A percentile compares a stretch with the other conserved stretches of the same genome.
These are phyloP conservation scores for Lophotis ruficrista DNA, from an alignment of 2,113 vertebrate genomes.

Conservation along the genomic window DNA sequence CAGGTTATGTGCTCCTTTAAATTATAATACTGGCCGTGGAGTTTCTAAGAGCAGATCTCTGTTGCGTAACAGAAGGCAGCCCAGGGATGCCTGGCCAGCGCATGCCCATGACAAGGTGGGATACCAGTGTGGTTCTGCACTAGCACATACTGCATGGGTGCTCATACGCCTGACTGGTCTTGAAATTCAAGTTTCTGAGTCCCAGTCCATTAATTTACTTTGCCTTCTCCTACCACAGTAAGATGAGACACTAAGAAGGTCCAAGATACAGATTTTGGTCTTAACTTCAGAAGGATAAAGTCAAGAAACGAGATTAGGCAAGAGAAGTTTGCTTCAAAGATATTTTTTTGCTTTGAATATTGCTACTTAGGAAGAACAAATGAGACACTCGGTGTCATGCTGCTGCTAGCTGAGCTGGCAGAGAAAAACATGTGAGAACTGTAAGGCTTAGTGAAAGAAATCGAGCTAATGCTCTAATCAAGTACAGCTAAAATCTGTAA, in stretches of 20 bases:
- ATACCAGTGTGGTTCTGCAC: background rate
- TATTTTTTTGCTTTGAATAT: background rate
- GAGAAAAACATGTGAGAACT: background rate
- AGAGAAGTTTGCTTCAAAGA: background rate
- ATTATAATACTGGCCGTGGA: background rate
- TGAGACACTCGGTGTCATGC: background rate
- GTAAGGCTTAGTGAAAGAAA: background rate
- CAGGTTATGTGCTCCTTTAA: background rate
- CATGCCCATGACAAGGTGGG: background rate
- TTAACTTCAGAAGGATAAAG: background rate
- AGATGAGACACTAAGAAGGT: background rate
- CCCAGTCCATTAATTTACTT: background rate
- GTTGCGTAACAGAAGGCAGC: background rate
- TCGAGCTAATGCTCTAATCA: constrained; percentile 17
- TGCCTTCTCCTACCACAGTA: background rate
- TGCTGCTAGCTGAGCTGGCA: constrained; percentile 11
- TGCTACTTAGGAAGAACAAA: background rate
- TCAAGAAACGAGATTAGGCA: background rate
- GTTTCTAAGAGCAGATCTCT: background rate
- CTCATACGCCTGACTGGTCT: background rate
- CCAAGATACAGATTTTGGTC: background rate
- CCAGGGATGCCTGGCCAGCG: background rate
- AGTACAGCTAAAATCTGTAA: background rate
- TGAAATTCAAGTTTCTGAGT: background rate
- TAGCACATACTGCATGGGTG: background rate